phyloP scores from a whole-genome alignment of 2,888 invertebrate genomes.

The Phyllotreta cruciferae region DNA sequence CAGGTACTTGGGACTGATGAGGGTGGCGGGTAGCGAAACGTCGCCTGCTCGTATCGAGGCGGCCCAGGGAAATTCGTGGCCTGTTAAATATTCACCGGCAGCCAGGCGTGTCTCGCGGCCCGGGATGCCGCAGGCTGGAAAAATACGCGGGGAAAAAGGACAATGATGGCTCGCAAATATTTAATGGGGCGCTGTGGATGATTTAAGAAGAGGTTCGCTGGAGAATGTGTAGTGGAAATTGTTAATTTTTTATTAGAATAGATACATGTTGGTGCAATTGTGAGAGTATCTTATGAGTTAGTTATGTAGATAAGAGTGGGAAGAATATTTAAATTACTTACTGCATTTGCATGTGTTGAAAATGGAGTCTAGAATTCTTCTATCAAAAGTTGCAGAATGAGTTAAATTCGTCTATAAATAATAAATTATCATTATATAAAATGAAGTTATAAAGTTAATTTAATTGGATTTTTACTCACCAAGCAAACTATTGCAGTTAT shows the following conservation, averaged over 20 bases:
- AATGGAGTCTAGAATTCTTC: slow-evolving; percentile 47
- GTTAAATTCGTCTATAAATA: slow-evolving; percentile 18
- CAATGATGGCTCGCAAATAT: slow-evolving; percentile 8
- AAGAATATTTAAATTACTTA: slow-evolving; percentile 44
- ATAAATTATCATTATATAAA: neutral
- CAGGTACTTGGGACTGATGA: slow-evolving; percentile 67
- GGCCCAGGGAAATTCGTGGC: slow-evolving; percentile 67
- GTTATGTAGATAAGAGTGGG: neutral
- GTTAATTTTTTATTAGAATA: too few relatives aligned
- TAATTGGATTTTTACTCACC: too few relatives aligned
- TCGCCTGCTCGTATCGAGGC: slow-evolving; percentile 58
- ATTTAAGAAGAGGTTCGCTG: slow-evolving; percentile 22
- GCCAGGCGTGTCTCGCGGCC: slow-evolving; percentile 58
- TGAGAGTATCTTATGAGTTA: too few relatives aligned
- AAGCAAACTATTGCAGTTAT: too few relatives aligned
- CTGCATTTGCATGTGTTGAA: slow-evolving; percentile 52
- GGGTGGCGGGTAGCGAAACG: slow-evolving; percentile 58
- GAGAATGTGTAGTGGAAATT: slow-evolving; percentile 14
- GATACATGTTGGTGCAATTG: too few relatives aligned
- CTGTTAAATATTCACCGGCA: slow-evolving; percentile 62
- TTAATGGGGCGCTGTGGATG: slow-evolving; percentile 28
- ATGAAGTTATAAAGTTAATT: too few relatives aligned
- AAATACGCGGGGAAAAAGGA: slow-evolving; percentile 20
- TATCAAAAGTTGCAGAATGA: slow-evolving; percentile 22
- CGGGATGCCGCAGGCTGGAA: slow-evolving; percentile 61